A percentile compares a stretch with the other conserved stretches of the same genome.
These are phyloP conservation scores for Bombus waltoni DNA, from an alignment of 1,140 invertebrate genomes.

Conservation along the genomic window DNA sequence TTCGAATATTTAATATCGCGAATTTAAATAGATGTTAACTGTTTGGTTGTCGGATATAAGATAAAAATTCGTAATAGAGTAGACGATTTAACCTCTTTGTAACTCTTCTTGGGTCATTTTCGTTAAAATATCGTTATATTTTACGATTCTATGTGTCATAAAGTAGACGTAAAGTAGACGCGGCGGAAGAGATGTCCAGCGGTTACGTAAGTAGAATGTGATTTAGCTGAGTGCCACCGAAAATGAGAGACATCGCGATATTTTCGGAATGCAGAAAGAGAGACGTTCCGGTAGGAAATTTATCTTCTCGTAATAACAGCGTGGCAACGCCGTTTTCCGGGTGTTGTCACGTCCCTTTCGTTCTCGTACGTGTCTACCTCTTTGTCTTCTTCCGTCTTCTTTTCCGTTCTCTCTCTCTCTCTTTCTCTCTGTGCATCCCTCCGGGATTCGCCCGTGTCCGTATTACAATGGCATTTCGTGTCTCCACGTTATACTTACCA, in stretches of 20 bases:
- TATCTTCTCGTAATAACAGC: conserved; percentile 74
- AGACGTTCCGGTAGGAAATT: conserved; percentile 70
- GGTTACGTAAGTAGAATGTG: conserved; percentile 35
- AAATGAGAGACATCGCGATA: conserved; percentile 55
- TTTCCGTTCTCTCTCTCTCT: conserved; percentile 31
- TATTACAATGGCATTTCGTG: conserved; percentile 81
- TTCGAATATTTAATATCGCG: background rate
- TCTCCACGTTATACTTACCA: conserved; percentile 75
- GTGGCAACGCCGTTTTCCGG: conserved; percentile 72
- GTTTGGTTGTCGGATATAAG: too few relatives aligned
- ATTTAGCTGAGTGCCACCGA: conserved; percentile 39
- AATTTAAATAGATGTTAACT: too few relatives aligned
- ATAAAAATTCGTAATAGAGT: too few relatives aligned
- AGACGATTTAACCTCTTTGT: background rate
- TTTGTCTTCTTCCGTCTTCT: conserved; percentile 62
- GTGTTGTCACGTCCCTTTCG: conserved; percentile 72
- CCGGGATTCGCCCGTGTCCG: conserved; percentile 76
- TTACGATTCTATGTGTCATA: background rate
- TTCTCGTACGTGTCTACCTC: conserved; percentile 65
- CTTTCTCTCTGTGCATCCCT: conserved; percentile 51
- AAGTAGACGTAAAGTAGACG: conserved; percentile 1
- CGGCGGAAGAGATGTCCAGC: background rate
- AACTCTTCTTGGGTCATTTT: background rate
- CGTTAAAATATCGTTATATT: background rate
- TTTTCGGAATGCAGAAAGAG: conserved; percentile 69